These are phyloP conservation scores for Parochlus steinenii DNA, from an alignment of 2,888 invertebrate genomes.

Conservation along the genomic window DNA sequence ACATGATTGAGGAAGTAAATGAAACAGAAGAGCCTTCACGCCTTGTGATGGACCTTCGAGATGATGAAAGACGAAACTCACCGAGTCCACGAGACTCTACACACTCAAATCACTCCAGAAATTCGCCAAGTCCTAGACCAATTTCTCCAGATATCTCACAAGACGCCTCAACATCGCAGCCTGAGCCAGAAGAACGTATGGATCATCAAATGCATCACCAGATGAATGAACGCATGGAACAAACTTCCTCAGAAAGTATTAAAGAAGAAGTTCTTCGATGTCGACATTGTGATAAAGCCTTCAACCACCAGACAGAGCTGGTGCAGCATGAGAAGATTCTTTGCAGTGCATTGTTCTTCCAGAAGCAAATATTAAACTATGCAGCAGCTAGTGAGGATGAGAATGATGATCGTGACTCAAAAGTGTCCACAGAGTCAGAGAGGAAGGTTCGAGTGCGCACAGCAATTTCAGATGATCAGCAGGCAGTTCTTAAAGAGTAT, in stretches of 20 bases:
- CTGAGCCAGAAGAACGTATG: conserved; percentile 7
- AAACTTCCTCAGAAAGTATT: no score
- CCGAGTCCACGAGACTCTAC: conserved; percentile 3
- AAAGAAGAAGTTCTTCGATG: conserved; percentile 34
- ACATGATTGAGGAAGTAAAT: conserved; percentile 41
- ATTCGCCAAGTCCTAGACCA: background rate
- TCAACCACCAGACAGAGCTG: conserved; percentile 40
- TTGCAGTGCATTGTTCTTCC: conserved; percentile 35
- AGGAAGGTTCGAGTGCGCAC: conserved; percentile 83
- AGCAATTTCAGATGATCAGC: conserved; percentile 86
- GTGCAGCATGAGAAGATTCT: conserved; percentile 56
- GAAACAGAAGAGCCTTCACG: conserved; percentile 40
- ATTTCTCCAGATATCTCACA: conserved; percentile 6
- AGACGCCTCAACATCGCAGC: conserved; percentile 1
- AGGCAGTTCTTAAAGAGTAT: conserved; percentile 72
- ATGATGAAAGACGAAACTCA: conserved; percentile 36
- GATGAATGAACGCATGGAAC: conserved; percentile 28
- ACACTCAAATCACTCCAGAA: conserved; percentile 4
- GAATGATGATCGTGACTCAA: conserved; percentile 35
- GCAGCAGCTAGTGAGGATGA: conserved; percentile 43
- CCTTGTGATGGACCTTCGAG: conserved; percentile 52
- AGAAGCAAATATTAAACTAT: conserved; percentile 41
- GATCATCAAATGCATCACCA: background rate
- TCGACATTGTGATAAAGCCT: conserved; percentile 39
- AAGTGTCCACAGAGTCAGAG: conserved; percentile 42